Conservation (phyloP, 2,113 vertebrate species). For the Mesembrinibis cayennensis region DNA sequence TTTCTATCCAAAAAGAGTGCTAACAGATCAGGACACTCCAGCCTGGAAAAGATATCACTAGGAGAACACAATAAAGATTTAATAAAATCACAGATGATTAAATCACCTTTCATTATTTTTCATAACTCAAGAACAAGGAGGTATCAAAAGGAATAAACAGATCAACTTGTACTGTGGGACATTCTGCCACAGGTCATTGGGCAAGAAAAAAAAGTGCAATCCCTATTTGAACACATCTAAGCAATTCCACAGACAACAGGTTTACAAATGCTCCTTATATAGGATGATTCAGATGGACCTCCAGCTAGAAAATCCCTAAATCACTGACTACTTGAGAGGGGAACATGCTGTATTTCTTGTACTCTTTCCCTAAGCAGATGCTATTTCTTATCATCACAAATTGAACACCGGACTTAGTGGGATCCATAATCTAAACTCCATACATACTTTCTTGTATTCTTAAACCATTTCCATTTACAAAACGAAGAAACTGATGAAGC, state of each 20-base stretch:
- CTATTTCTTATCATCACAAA: not conserved
- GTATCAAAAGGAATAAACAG: not conserved
- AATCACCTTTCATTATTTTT: not conserved
- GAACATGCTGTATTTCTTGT: not conserved
- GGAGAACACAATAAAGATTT: not conserved
- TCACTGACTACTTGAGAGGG: not conserved
- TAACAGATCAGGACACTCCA: not conserved
- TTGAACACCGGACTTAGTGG: not conserved
- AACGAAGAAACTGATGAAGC: constrained; percentile 11
- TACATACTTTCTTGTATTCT: not conserved
- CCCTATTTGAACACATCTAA: not conserved
- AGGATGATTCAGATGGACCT: not conserved
- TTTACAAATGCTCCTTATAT: not conserved
- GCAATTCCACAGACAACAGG: not conserved
- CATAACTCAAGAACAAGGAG: not conserved
- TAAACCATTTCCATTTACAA: not conserved
- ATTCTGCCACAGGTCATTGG: not conserved
- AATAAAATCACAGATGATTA: not conserved
- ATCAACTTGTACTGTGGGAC: not conserved
- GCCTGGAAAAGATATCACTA: not conserved
- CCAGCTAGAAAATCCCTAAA: not conserved
- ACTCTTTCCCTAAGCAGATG: not conserved
- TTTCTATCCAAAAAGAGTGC: not conserved
- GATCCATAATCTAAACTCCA: not conserved
- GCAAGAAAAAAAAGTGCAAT: not conserved